Evolutionary conservation across 1,140 invertebrate genomes (phyloP).

Genomic region (Helicoverpa zea): DNA sequence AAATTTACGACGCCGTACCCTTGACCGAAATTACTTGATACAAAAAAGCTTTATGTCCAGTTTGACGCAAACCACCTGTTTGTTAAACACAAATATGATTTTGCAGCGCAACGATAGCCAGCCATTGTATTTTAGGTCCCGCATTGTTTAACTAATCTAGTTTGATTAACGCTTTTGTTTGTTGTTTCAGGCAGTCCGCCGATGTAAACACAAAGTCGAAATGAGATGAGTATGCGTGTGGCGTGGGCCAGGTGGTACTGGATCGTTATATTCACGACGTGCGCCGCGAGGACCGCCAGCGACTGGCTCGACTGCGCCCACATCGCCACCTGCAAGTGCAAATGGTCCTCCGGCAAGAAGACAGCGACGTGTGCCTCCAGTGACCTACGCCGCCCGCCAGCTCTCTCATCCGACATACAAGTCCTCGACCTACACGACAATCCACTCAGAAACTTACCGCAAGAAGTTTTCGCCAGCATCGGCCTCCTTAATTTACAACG

Average conservation of each 20-base stretch:
- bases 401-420: constrained; percentile 94
- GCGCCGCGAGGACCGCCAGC: constrained; percentile 81
- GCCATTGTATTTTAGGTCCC: constrained; percentile 57
- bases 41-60: constrained; percentile 48
- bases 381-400: constrained; percentile 91
- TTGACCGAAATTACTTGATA: constrained; percentile 53
- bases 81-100: constrained; percentile 56
- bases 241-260: constrained; percentile 85
- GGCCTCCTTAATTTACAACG: constrained; percentile 94
- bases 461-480: constrained; percentile 92
- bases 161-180: constrained; percentile 63
- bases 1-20: constrained; percentile 49
- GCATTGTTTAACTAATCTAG: constrained; percentile 61
- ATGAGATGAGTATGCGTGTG: constrained; percentile 86
- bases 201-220: constrained; percentile 82
- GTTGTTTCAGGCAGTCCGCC: constrained; percentile 83
- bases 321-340: constrained; percentile 92
- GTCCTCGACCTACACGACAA: constrained; percentile 94
- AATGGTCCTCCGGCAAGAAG: constrained; percentile 96
- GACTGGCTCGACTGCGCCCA: constrained; percentile 95
- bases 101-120: constrained; percentile 20
- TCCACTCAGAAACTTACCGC: constrained; percentile 91
- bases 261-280: constrained; percentile 84
- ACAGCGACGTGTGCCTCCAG: constrained; percentile 93
- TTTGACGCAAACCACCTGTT: constrained; percentile 53